Evolutionary conservation across 2,888 invertebrate species (phyloP).

Genomic region (Nemurella pictetii): DNA sequence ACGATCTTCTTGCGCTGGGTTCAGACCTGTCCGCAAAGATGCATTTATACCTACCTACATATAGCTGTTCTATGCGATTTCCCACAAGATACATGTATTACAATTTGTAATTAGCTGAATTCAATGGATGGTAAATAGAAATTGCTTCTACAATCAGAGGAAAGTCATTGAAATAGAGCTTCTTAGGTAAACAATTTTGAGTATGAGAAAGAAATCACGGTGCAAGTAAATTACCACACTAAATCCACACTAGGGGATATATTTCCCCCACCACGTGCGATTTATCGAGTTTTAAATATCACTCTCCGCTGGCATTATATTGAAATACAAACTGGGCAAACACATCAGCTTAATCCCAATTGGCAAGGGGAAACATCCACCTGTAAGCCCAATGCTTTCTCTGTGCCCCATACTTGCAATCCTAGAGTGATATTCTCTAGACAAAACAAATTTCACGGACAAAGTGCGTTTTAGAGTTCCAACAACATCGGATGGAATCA

Average conservation of each 20-base stretch:
- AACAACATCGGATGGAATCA: background rate
- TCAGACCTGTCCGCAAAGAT: background rate
- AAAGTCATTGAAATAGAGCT: background rate
- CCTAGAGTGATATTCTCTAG: background rate
- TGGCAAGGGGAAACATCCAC: background rate
- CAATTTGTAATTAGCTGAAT: background rate
- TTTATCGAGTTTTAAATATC: background rate
- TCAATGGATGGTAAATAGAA: background rate
- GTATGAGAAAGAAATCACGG: background rate
- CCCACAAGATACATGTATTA: conserved; percentile 3
- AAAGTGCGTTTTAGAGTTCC: background rate
- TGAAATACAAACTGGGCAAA: background rate
- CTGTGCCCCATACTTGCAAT: background rate
- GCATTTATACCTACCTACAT: background rate
- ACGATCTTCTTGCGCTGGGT: background rate
- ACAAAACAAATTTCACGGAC: background rate
- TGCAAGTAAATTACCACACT: too few species aligned
- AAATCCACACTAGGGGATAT: background rate
- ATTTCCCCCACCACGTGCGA: background rate
- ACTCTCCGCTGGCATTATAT: background rate
- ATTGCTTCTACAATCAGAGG: background rate
- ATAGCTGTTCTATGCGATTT: background rate
- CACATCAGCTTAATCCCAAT: background rate
- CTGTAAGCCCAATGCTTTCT: background rate
- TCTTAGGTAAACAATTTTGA: background rate